Evolutionary conservation across 2,888 invertebrate species (phyloP), one percentile per base, ranked within the genome.

Genomic region (Polietes domitor): DNA sequence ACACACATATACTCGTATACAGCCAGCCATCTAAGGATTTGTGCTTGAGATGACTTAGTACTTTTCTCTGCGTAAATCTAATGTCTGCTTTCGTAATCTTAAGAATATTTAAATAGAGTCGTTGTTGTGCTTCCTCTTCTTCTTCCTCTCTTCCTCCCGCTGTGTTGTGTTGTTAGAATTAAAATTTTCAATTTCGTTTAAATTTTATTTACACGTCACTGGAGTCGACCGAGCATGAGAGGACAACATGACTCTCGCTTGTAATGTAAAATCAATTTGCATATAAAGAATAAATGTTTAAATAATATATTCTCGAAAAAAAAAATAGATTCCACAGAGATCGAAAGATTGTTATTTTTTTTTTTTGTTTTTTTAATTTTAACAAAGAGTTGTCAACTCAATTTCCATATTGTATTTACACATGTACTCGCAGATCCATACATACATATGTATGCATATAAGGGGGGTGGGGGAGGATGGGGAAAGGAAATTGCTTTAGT

Each of bases 211-310:
- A 15, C 61, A 17, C n/a, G 28, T 61, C 28, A 61, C n/a, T 61
- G 28, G 9, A n/a, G n/a, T 26, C 0, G 2, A 4, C 24, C 19
- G 4, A 24, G 47, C 15, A n/a, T n/a, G n/a, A n/a, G 47, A 47
- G n/a, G 61, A 26, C 58, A 58, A 21, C 21, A 6, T 12, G 21
- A 21, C 55, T 24, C 21, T n/a, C 21, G 55, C 9, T 24, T 12
- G 10, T 55, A n/a, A n/a, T 15, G 28, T n/a, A n/a, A 19, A 15
- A 61, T n/a, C 15, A 2, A 61, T 61, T 61, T 61, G 32, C 61
- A 61, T 61, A 61, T 28, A 28, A 61, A 61, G 61, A 61, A 26
- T 32, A 58, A 58, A 55, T 61, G 32, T 61, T 61, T 10, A 28
- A 61, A 28, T 61, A 61, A n/a, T 2, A 61, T 61, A n/a, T 55